Base-by-base conservation (phyloP, 1,140 invertebrate genomes). In the Bombus sibiricus region DNA sequence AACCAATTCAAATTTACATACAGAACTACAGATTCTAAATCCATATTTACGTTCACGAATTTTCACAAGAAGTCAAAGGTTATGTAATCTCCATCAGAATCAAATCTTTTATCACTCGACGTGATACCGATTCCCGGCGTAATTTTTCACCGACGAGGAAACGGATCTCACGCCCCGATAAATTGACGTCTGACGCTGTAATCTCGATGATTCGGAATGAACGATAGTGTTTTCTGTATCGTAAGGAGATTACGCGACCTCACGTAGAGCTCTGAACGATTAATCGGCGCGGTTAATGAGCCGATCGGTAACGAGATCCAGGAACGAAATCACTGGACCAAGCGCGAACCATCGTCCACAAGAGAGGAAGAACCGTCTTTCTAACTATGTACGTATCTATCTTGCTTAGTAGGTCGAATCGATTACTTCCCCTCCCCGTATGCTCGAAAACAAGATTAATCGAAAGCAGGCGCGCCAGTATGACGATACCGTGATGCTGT, bases 401-500 rank as follows among this genome's bases (percentile, higher is more conserved):
- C 80, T 43, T 72, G 57, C 71, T 82, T 73, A 82, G 80, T 82
- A 74, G 80, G 80, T 82, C 80, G 71, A 74, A 82, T 82, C 80
- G 64, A 82, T 82, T 82, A 82, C 57, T 47, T 18, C 39, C 57
- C 71, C 57, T 62, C 28, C 39, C 39, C n/a, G 71, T 28, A 39
- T 4, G 80, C 37, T 74, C 53, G 80, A 82, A 82, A 74, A 82
- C 71, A 74, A 82, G 80, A 82, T 74, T 82, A 82, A 82, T 82
- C 68, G 80, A 41, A 34, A 39, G 41, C 53, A 43, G 37, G 39
- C 80, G 53, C 64, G 68, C 37, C 57, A 28, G 18, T 47, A 53
- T 37, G 47, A 43, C 80, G 41, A 73, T 81, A 8, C 69, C n/a
- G 22, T 37, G 22, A 69, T 53, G 37, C 28, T 66, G 12, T 12